phyloP scores from a whole-genome alignment of 2,113 vertebrate species.

The Entelurus aequoreus region DNA sequence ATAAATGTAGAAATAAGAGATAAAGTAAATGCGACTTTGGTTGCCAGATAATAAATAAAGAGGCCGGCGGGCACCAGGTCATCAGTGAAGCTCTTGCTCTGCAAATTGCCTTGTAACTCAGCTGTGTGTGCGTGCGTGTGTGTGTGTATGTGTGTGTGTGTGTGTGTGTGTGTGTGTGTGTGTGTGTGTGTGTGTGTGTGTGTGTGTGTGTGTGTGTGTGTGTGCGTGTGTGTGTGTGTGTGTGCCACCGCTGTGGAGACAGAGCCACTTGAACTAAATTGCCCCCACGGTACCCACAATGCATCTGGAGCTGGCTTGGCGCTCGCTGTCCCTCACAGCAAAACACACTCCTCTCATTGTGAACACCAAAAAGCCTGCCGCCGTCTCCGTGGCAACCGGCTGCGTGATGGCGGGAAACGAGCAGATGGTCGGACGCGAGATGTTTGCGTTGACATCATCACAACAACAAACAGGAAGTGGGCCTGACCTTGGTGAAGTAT shows the following conservation, averaged over 20 bases:
- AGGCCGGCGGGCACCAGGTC: slow-evolving; percentile 46
- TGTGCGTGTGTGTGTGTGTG: slow-evolving; percentile 6
- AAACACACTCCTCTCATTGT: slow-evolving; percentile 26
- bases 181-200: slow-evolving; percentile 11
- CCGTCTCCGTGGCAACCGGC: slow-evolving; percentile 3
- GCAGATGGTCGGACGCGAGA: background rate
- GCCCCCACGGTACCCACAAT: slow-evolving; percentile 57
- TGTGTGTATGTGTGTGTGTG: slow-evolving; percentile 8
- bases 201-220: slow-evolving; percentile 4
- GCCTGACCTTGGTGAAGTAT: too few relatives aligned
- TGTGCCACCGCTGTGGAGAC: slow-evolving; percentile 20
- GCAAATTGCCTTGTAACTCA: slow-evolving; percentile 56
- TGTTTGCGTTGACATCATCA: background rate
- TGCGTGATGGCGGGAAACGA: background rate
- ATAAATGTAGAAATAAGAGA: background rate
- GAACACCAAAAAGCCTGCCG: background rate
- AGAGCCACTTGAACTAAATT: slow-evolving; percentile 51
- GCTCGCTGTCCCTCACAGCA: slow-evolving; percentile 16
- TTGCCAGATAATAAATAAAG: slow-evolving; percentile 56
- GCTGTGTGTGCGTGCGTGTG: slow-evolving; percentile 15
- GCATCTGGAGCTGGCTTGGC: slow-evolving; percentile 57
- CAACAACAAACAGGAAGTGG: background rate
- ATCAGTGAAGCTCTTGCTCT: slow-evolving; percentile 45
- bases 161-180: slow-evolving; percentile 1
- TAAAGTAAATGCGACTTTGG: slow-evolving; percentile 21